Evolutionary conservation across 1,140 invertebrate species (phyloP).

Genomic region (Eriosoma lanigerum): DNA sequence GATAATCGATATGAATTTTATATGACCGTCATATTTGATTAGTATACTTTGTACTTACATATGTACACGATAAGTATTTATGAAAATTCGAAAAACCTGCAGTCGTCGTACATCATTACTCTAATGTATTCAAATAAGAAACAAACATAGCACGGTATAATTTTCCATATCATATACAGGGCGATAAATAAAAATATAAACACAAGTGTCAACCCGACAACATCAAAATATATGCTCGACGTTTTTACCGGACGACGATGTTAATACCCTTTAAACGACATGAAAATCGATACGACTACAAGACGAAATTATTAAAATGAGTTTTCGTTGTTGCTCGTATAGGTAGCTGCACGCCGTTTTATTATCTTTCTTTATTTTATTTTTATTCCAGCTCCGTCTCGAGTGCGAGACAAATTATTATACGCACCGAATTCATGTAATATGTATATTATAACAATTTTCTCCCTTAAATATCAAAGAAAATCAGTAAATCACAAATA

Average conservation of each 20-base stretch:
- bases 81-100: neutral
- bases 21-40: no score
- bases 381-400: neutral
- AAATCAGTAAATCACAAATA: conserved; percentile 31
- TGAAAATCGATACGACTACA: conserved; percentile 18
- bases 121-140: neutral
- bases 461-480: neutral
- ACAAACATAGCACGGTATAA: neutral
- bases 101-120: neutral
- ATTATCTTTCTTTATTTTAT: neutral
- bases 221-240: neutral
- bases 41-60: no score
- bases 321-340: neutral
- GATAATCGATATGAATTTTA: no score
- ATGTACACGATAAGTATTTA: no score
- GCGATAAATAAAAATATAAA: neutral
- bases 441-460: conserved; percentile 9
- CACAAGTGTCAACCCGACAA: neutral
- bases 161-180: neutral
- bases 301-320: conserved; percentile 37
- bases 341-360: neutral
- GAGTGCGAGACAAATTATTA: neutral
- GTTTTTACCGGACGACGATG: conserved; percentile 31
- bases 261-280: conserved; percentile 39
- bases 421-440: neutral